Evolutionary conservation across 2,888 invertebrate species (phyloP).

Genomic region (Luffia ferchaultella): DNA sequence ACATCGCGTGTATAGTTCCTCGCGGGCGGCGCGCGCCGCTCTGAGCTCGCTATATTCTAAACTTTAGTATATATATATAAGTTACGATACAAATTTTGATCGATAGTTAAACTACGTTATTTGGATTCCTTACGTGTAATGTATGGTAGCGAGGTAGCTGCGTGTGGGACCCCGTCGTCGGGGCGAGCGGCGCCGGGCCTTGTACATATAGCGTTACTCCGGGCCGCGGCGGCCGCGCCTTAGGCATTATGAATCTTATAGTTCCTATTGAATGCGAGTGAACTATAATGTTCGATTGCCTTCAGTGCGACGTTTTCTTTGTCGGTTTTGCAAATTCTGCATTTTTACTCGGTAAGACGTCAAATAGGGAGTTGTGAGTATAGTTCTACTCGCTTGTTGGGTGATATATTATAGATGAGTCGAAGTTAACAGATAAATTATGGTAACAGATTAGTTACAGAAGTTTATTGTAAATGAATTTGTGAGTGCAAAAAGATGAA

Average conservation of each 20-base stretch:
- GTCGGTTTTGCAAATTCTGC: constrained; percentile 61
- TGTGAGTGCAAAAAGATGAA: constrained; percentile 61
- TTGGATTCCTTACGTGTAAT: background rate
- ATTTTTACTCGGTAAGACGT: constrained; percentile 60
- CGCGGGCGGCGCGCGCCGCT: constrained; percentile 44
- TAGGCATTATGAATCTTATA: constrained; percentile 65
- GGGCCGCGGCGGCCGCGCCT: constrained; percentile 22
- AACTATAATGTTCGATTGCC: constrained; percentile 67
- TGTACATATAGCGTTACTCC: constrained; percentile 38
- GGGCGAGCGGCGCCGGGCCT: constrained; percentile 27
- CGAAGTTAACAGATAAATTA: constrained; percentile 45
- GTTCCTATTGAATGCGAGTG: constrained; percentile 64
- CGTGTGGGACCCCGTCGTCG: background rate
- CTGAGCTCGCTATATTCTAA: constrained; percentile 62
- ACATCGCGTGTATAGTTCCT: constrained; percentile 59
- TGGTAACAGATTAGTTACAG: constrained; percentile 53
- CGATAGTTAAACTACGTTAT: constrained; percentile 18
- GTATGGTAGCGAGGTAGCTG: background rate
- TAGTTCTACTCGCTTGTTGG: constrained; percentile 60
- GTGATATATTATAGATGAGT: constrained; percentile 64
- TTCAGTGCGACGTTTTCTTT: constrained; percentile 58
- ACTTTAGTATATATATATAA: constrained; percentile 62
- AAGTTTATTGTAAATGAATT: constrained; percentile 56
- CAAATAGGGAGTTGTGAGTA: constrained; percentile 53
- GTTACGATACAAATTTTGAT: constrained; percentile 53